Conservation (phyloP, 2,113 vertebrate species). For the Saguinus imperator region DNA sequence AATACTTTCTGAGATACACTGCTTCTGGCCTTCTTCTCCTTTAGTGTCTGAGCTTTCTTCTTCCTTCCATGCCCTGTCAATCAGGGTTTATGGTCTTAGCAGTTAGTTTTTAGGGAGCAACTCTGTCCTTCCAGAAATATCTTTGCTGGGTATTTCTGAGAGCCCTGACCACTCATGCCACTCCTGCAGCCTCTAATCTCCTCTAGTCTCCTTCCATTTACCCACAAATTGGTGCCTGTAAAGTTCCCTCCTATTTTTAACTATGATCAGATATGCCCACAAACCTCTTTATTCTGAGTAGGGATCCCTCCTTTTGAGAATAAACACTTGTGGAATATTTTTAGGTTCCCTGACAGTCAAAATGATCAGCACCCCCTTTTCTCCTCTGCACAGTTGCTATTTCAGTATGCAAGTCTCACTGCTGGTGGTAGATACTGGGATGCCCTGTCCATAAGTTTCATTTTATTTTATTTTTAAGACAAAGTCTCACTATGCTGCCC, state of each 20-base stretch:
- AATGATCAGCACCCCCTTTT: not conserved
- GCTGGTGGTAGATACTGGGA: not conserved
- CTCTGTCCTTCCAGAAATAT: not conserved
- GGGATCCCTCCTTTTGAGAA: not conserved
- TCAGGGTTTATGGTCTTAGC: not conserved
- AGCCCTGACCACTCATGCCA: not conserved
- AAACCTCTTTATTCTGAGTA: not conserved
- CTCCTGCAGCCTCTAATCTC: not conserved
- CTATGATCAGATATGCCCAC: not conserved
- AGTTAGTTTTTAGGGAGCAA: not conserved
- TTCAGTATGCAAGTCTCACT: not conserved
- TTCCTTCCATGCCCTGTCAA: not conserved
- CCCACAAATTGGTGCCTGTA: not conserved
- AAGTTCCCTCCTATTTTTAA: not conserved
- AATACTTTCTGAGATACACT: conserved; percentile 4
- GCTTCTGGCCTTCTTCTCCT: not conserved
- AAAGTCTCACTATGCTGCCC: not conserved
- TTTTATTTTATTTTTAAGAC: not conserved
- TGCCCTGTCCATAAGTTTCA: not conserved
- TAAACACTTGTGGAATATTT: not conserved
- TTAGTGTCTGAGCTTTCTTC: conserved; percentile 18
- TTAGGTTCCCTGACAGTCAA: not conserved
- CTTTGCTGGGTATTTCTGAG: not conserved
- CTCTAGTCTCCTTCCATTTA: not conserved
- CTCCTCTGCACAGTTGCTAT: not conserved